A percentile compares a stretch with the other conserved stretches of the same genome.
Conservation (phyloP, 2,113 vertebrate genomes). For the Columbina picui region DNA sequence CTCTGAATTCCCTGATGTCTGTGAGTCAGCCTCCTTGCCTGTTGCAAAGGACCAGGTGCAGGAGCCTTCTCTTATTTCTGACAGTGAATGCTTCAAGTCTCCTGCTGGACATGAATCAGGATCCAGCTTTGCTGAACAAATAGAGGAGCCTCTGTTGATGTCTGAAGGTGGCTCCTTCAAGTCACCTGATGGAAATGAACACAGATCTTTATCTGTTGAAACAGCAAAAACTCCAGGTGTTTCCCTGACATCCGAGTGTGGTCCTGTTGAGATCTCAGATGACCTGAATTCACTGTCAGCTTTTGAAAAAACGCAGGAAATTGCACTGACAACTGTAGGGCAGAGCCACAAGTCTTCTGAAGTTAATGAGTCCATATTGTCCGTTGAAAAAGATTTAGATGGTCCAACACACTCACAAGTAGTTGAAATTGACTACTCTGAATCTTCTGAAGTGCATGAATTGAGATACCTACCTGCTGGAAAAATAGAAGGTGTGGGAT, state of each 20-base stretch:
- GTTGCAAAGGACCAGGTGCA: neutral
- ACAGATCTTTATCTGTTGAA: neutral
- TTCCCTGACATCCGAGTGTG: neutral
- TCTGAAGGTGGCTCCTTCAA: constrained; percentile 66
- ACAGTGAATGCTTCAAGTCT: constrained; percentile 37
- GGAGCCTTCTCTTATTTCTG: neutral
- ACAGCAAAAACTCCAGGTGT: neutral
- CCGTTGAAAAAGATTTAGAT: neutral
- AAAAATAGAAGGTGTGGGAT: neutral
- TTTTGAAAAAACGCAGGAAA: neutral
- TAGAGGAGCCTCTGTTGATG: constrained; percentile 10
- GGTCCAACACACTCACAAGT: constrained; percentile 41
- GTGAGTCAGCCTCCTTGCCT: neutral
- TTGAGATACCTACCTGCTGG: neutral
- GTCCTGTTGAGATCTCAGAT: neutral
- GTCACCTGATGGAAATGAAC: constrained; percentile 53
- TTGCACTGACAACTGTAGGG: neutral
- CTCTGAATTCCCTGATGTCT: neutral
- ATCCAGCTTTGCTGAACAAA: neutral
- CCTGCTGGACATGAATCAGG: constrained; percentile 30
- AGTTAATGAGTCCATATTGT: neutral
- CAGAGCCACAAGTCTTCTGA: neutral
- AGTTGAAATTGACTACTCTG: constrained; percentile 62
- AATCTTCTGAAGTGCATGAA: constrained; percentile 48
- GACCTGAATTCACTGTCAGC: neutral